Evolutionary conservation across 1,140 invertebrate genomes (phyloP).

Genomic region (Thaumetopoea pityocampa): DNA sequence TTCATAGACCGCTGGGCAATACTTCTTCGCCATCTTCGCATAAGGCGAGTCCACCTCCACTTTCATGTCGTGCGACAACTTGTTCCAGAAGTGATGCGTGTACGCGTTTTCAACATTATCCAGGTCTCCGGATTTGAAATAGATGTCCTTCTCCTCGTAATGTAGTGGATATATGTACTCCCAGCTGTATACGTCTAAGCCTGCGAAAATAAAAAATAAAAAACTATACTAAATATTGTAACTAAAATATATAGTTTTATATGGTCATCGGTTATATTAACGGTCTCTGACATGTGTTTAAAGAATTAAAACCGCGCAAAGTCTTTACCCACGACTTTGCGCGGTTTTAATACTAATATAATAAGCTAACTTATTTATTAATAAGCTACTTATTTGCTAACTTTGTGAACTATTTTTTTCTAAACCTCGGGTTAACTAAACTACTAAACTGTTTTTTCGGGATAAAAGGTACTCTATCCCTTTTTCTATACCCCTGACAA

Average conservation of each 20-base stretch:
- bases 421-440: no score
- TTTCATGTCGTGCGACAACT: slow-evolving; percentile 6
- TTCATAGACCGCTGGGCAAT: slow-evolving; percentile 63
- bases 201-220: slow-evolving; percentile 22
- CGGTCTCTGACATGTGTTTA: not conserved
- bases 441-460: no score
- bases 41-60: slow-evolving; percentile 18
- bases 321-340: not conserved
- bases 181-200: slow-evolving; percentile 79
- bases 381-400: no score
- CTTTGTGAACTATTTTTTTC: no score
- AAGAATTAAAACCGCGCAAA: not conserved
- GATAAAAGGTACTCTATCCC: no score
- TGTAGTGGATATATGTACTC: slow-evolving; percentile 81
- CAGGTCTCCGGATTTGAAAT: slow-evolving; percentile 74
- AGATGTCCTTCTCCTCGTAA: slow-evolving; percentile 79
- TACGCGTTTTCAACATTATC: slow-evolving; percentile 6
- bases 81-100: slow-evolving; percentile 23
- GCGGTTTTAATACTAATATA: no score
- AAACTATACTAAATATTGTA: not conserved
- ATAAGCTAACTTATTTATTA: no score
- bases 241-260: not conserved
- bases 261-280: no score
- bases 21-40: slow-evolving; percentile 18
- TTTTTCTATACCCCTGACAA: no score